Conservation (phyloP, 2,113 vertebrate species). For the Reinhardtius hippoglossoides region DNA sequence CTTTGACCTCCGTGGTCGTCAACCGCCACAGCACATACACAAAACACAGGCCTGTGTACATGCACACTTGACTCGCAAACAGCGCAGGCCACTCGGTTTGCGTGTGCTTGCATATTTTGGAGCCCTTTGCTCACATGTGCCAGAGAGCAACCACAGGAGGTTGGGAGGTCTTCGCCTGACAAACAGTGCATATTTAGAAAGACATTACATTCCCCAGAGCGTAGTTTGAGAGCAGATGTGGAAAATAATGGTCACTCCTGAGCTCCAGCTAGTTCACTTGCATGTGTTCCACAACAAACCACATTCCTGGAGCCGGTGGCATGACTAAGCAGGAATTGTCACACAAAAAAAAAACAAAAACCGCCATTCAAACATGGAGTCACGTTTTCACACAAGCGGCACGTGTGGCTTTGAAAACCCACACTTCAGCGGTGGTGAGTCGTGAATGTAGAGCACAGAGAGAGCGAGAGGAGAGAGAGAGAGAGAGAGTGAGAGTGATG, state of each 20-base stretch:
- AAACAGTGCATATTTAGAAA: conserved; percentile 67
- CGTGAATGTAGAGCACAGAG: conserved; percentile 25
- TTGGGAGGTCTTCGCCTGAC: conserved; percentile 71
- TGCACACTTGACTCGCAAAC: conserved; percentile 18
- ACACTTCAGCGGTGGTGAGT: conserved; percentile 19
- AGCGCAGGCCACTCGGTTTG: conserved; percentile 32
- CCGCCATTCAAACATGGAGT: conserved; percentile 34
- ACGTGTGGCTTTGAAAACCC: conserved; percentile 36
- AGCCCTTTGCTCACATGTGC: conserved; percentile 52
- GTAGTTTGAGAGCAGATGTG: conserved; percentile 70
- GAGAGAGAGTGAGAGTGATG: conserved; percentile 43
- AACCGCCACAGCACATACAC: conserved; percentile 10
- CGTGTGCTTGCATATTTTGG: conserved; percentile 70
- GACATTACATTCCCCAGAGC: conserved; percentile 61
- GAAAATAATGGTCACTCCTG: conserved; percentile 71
- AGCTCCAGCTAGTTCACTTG: conserved; percentile 53
- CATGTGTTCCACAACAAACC: conserved; percentile 73
- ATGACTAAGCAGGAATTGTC: conserved; percentile 61
- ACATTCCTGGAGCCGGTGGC: conserved; percentile 48
- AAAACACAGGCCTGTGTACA: conserved; percentile 6
- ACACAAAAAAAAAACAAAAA: conserved; percentile 26
- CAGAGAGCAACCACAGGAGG: conserved; percentile 69
- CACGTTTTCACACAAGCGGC: conserved; percentile 53
- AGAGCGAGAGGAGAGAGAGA: conserved; percentile 37
- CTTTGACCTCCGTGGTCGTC: conserved; percentile 50